Evolutionary conservation across 64 coral and sea anemone species (phyloP), one percentile per base, ranked within the genome.

Genomic region (Montipora efflorescens): DNA sequence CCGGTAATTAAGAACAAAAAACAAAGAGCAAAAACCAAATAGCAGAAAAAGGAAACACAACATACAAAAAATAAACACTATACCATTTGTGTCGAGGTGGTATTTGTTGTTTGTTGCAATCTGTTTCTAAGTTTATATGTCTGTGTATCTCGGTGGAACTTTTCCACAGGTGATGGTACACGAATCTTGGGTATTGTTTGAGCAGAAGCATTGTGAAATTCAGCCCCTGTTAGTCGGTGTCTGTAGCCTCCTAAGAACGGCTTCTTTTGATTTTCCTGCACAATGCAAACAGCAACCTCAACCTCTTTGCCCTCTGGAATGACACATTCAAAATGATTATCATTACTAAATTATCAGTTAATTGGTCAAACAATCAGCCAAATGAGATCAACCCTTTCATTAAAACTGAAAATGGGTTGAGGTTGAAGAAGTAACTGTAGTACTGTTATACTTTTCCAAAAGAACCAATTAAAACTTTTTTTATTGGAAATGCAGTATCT

Each of bases 1-100:
- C 36, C 36, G 36, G 36, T 36, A 36, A 36, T 36, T 36, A 36
- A 36, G 36, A 36, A 36, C 36, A 36, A 36, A 36, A 1, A 36
- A 36, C 36, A 36, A 36, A 36, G 36, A 36, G 36, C 36, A 36
- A 36, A 36, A 36, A 36, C 36, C 36, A 36, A 36, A 36, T 36
- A 36, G 36, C 36, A 36, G 36, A 36, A 36, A 36, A 36, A 36
- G 36, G 36, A 36, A 36, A 36, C 36, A 36, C 36, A 36, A 36
- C 36, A 36, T 57, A 57, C 5, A 6, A 6, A 6, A 57, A 57
- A 11, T 57, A 57, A 57, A 57, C 11, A 1, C 19, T 36, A 90
- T 84, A 99, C 98, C 98, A 99, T 99, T 88, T 99, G 98, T 75
- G 98, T 99, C 6, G 98, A 99, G 3, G 98, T 99, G 36, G 92